Base-by-base conservation (phyloP, 1,140 invertebrate species). In the Drosophila kurseongensis region DNA sequence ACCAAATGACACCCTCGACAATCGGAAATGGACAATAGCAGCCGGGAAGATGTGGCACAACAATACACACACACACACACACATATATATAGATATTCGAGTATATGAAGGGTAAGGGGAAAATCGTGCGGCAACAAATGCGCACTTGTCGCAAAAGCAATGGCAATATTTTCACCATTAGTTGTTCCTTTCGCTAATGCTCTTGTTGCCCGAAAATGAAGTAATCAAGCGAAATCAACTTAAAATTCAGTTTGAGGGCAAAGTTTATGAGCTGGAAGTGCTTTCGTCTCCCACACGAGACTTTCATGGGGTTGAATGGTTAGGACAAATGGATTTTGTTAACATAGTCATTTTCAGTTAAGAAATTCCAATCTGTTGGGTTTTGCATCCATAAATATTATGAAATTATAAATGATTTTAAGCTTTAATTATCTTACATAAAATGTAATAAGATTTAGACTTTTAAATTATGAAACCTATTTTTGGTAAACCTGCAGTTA, bases 1-100 rank as follows among this genome's bases (percentile, higher is more conserved):
- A 91, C 88, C 76, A 90, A 90, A 90, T 90, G 88, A 91, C 88
- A 90, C 88, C 88, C 88, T 88, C 82, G 76, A 82, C 75, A 75
- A 78, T 78, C 71, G 73, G 48, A 47, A 56, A 55, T 63, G 61
- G 59, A 23, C 62, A 61, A 57, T 57, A 44, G 29, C 41, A 38
- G 35, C 36, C 75, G 38, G 48, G n/a, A 29, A 52, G 32, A 36
- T 51, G 12, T 40, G 38, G 38, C 35, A 35, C 27, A 58, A 47
- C 29, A 41, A 51, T 27, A 13, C 5, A 35, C 1, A 40, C 18
- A 9, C 16, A 35, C 14, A 44, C 10, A 8, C 13, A n/a, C n/a
- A n/a, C n/a, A n/a, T n/a, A n/a, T n/a, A n/a, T n/a, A n/a, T n/a
- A n/a, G n/a, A 16, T n/a, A 12, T n/a, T 32, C 0, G 6, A 23